phyloP scores from a whole-genome alignment of 2,888 invertebrate species.

The Julus scanicus region DNA sequence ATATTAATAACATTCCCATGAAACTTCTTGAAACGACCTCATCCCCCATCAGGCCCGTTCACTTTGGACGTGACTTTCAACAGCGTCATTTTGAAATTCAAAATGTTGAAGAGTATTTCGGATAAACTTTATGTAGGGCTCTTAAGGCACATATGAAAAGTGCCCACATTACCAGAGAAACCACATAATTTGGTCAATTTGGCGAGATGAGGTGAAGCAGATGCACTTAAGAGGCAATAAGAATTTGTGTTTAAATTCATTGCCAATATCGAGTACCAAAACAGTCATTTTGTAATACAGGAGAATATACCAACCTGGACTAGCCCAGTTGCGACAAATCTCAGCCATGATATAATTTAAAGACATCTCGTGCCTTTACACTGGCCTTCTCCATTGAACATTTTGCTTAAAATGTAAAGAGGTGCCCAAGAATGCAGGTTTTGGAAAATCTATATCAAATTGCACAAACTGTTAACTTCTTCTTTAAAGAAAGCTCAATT shows the following conservation, averaged over 20 bases:
- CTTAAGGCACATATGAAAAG: neutral
- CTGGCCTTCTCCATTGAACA: too few relatives aligned
- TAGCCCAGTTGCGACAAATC: too few relatives aligned
- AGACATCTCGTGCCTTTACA: too few relatives aligned
- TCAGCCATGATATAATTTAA: too few relatives aligned
- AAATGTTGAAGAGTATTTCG: neutral
- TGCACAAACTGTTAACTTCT: neutral
- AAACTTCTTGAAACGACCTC: slow-evolving; percentile 16
- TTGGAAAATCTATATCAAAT: neutral
- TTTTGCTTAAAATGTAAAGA: neutral
- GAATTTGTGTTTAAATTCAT: neutral
- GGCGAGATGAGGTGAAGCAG: neutral
- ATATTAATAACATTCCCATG: slow-evolving; percentile 27
- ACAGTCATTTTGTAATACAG: too few relatives aligned
- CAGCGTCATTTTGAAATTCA: neutral
- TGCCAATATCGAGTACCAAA: neutral
- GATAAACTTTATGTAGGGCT: neutral
- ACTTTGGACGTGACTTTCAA: neutral
- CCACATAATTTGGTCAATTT: neutral
- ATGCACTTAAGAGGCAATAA: neutral
- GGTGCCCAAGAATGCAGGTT: neutral
- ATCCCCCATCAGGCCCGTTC: neutral
- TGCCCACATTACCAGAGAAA: neutral
- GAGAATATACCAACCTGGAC: too few relatives aligned
- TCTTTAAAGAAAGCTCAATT: neutral